Evolutionary conservation across 2,113 vertebrate genomes (phyloP).

Genomic region (Oostethus manadensis): DNA sequence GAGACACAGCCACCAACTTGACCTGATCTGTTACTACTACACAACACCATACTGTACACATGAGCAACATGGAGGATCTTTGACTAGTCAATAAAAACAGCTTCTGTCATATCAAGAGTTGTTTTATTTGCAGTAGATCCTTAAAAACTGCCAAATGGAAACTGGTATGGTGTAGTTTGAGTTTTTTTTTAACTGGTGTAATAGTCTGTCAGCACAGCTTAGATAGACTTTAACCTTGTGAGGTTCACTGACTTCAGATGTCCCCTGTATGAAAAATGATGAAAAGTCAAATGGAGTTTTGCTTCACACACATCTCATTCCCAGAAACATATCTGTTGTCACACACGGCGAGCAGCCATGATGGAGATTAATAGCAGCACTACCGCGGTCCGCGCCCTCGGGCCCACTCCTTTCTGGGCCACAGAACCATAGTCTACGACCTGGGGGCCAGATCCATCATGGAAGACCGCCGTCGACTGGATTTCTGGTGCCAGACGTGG

Average conservation of each 20-base stretch:
- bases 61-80: too few relatives aligned
- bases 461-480: conserved; percentile 29
- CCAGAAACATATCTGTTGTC: conserved; percentile 60
- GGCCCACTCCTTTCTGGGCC: conserved; percentile 43
- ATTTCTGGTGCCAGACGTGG: conserved; percentile 36
- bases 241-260: conserved; percentile 31
- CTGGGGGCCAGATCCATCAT: conserved; percentile 51
- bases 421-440: conserved; percentile 24
- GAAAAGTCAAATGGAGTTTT: conserved; percentile 24
- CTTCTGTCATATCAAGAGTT: too few relatives aligned
- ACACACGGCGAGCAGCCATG: conserved; percentile 37
- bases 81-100: too few relatives aligned
- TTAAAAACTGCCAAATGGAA: too few relatives aligned
- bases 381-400: conserved; percentile 42
- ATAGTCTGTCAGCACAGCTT: background rate
- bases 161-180: too few relatives aligned
- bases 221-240: conserved; percentile 9
- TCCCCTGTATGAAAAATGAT: conserved; percentile 20
- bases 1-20: too few relatives aligned
- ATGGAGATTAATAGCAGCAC: conserved; percentile 65
- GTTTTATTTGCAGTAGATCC: too few relatives aligned
- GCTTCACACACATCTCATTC: conserved; percentile 39
- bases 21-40: too few relatives aligned
- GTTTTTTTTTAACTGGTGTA: background rate
- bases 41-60: too few relatives aligned